Percentiles rank a stretch among this genome's conserved stretches.
Evolutionary conservation across 2,113 vertebrate species (phyloP).

Genomic region (Petromus typicus): DNA sequence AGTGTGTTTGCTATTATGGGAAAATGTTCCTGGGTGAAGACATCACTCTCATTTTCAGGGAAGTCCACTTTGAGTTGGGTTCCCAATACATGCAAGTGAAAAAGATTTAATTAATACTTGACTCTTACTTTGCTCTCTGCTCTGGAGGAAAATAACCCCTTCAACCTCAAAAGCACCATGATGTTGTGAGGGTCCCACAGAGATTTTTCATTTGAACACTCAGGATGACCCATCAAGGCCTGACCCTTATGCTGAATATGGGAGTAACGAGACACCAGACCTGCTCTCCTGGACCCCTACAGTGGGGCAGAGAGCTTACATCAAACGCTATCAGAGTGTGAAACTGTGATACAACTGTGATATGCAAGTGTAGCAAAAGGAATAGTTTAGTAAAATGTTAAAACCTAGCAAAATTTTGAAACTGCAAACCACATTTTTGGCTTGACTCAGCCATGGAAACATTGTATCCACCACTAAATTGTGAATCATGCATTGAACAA

Average conservation of each 20-base stretch:
- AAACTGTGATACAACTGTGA: no score
- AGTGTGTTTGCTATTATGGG: not conserved
- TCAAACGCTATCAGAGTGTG: not conserved
- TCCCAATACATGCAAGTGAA: not conserved
- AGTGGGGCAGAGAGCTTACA: not conserved
- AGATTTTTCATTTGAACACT: not conserved
- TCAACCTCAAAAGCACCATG: not conserved
- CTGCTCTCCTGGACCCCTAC: not conserved
- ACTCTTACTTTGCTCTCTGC: not conserved
- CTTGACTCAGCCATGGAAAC: no score
- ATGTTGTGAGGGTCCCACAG: not conserved
- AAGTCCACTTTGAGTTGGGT: not conserved
- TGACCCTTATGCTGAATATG: not conserved
- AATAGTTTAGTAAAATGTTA: conserved; percentile 28
- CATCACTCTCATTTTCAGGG: not conserved
- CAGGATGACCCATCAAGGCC: not conserved
- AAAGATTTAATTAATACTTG: not conserved
- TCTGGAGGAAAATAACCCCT: not conserved
- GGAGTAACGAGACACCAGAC: not conserved
- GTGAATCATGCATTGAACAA: conserved; percentile 54
- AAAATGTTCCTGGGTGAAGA: not conserved
- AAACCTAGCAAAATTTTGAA: conserved; percentile 19
- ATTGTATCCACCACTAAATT: conserved; percentile 11
- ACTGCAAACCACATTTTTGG: no score
- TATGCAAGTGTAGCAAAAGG: not conserved